Evolutionary conservation across 2,888 invertebrate genomes (phyloP), one percentile per base, ranked within the genome.

Genomic region (Clepsis dumicolana): DNA sequence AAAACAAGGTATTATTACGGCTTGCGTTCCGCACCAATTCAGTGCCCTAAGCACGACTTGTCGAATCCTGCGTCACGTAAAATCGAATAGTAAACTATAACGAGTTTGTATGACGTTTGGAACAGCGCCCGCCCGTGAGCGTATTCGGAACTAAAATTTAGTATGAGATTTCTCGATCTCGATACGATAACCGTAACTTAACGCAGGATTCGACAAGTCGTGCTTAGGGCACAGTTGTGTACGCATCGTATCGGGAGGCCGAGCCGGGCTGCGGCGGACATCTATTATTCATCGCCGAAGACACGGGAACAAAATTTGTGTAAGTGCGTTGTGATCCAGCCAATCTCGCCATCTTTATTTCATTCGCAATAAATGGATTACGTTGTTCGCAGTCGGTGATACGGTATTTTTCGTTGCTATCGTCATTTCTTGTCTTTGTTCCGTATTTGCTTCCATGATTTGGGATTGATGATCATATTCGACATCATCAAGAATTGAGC

Each of bases 291-390:
- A 93, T 89, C 82, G 79, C 74, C 80, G 87, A 90, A 91, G 91
- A 91, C 90, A 91, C 84, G 88, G 84, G 84, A 89, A 89, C 84
- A 87, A 90, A 91, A 91, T 91, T 91, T 91, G 91, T 91, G 88
- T 90, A 91, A 91, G 90, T 91, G 90, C 85, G 89, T 89, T 90
- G 90, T 90, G 91, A 91, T 90, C 89, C 88, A 86, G 83, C 85
- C 91, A 89, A 91, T 91, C 88, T 89, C 83, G 81, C 83, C 85
- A 90, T 90, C 87, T 89, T 91, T 91, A 91, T 92, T 92, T 90
- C 86, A 89, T 90, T 88, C 84, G 75, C 85, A 83, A 88, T 92
- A 92, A 91, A 89, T 89, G 89, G 89, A 91, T 91, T 90, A 90
- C 83, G 82, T 82, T 85, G 84, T 88, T 87, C 82, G 81, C 82